Base-by-base conservation (phyloP, 2,113 vertebrate genomes). In the Canis aureus region DNA sequence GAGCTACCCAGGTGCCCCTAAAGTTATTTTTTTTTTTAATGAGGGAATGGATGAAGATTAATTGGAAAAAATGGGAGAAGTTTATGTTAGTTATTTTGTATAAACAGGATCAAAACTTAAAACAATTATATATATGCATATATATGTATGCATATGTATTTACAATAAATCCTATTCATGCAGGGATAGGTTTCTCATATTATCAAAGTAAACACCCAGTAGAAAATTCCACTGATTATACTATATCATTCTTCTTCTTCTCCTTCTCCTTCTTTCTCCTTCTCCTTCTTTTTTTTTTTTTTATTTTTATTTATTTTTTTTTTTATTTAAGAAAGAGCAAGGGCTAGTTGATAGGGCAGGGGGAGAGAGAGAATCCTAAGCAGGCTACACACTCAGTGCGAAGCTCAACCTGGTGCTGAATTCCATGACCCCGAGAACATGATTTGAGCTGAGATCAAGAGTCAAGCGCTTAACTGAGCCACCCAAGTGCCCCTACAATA, bases 41-140 rank as follows among this genome's bases (percentile, higher is more conserved):
- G 11, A 89, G 43, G 16, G 43, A 76, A 89, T 81, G 11, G 43
- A 10, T 92, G 23, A 22, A 95, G 22, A 91, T 23, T 80, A 74
- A 87, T 4, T 87, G 53, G 83, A 27, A 7, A 66, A 91, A 96
- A 49, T 73, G 3, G 92, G 11, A 82, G 25, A 89, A 89, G n/a
- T 64, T 87, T 88, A 67, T 78, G 20, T 62, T 67, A 81, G 17
- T 83, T 95, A 91, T 67, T 90, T 96, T 91, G 16, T 79, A 8
- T 90, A 89, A 90, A 84, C 25, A 95, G 69, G 32, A 25, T 64
- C 20, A 92, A 97, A 89, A 89, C 3, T n/a, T 85, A 57, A 32
- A 84, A 88, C 20, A 59, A 59, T 22, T 53, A 81, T 57, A 51
- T 51, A 49, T 32, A 85, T n/a, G 55, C 19, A 25, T n/a, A 27